Conservation (phyloP, 2,888 invertebrate genomes). For the Yponomeuta malinellus region DNA sequence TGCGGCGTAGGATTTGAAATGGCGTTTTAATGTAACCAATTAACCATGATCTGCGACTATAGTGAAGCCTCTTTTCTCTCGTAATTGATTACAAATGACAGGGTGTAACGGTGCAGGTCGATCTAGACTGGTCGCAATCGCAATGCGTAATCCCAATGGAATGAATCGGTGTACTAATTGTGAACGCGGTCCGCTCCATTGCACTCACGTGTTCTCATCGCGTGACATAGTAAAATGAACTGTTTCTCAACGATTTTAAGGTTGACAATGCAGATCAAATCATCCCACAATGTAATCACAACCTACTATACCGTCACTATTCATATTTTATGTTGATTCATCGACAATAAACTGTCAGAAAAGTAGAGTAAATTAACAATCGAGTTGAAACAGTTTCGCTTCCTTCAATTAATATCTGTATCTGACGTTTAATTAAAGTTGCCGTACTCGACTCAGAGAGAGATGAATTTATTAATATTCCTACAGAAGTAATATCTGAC, state of each 20-base stretch:
- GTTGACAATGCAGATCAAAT: background rate
- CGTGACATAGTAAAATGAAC: background rate
- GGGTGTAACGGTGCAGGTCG: background rate
- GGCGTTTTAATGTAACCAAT: background rate
- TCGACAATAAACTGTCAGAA: background rate
- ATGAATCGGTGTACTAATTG: background rate
- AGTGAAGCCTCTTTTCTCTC: background rate
- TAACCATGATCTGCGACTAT: background rate
- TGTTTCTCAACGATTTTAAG: background rate
- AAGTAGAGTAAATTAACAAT: background rate
- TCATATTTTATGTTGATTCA: background rate
- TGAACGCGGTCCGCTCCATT: background rate
- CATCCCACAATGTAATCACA: background rate
- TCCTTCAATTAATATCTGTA: conserved; percentile 23
- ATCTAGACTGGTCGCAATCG: background rate
- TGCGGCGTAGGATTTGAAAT: background rate
- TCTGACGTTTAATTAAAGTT: conserved; percentile 38
- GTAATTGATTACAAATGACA: background rate
- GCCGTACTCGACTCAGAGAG: conserved; percentile 21
- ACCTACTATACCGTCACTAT: background rate
- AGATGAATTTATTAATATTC: conserved; percentile 30
- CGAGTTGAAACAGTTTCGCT: conserved; percentile 13
- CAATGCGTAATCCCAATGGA: background rate
- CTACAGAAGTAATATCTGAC: conserved; percentile 10
- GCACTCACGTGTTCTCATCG: background rate